Evolutionary conservation across 2,113 vertebrate genomes (phyloP).

Genomic region (Xenotilapia longispinis): DNA sequence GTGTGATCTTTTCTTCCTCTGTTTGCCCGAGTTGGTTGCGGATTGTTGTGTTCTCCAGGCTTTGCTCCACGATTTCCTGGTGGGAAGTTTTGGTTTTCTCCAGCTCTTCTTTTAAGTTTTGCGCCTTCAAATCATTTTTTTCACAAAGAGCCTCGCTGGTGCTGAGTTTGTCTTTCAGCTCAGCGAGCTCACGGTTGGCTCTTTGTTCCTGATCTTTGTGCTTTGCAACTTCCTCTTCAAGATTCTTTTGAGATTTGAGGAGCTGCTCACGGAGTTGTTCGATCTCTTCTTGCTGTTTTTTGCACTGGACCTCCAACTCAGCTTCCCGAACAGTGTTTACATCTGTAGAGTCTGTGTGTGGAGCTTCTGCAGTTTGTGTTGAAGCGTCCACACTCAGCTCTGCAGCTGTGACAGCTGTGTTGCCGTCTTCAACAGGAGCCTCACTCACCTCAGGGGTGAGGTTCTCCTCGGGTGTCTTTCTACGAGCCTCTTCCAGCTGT

Average conservation of each 20-base stretch:
- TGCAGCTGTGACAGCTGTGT: too few relatives aligned
- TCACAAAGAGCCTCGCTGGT: not conserved
- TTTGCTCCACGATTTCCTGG: not conserved
- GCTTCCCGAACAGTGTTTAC: fast-evolving
- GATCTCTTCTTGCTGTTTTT: not conserved
- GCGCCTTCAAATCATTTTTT: fast-evolving
- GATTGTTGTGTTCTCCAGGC: not conserved
- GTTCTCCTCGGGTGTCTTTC: too few relatives aligned
- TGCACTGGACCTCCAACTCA: not conserved
- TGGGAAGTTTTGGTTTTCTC: too few relatives aligned
- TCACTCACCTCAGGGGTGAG: too few relatives aligned
- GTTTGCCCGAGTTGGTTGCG: fast-evolving
- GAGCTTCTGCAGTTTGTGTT: too few relatives aligned
- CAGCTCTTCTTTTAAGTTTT: too few relatives aligned
- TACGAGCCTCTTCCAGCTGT: fast-evolving
- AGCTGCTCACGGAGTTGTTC: not conserved
- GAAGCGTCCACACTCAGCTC: too few relatives aligned
- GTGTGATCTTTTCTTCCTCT: not conserved
- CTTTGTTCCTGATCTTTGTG: not conserved
- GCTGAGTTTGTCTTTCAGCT: not conserved
- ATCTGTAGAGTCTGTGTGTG: not conserved
- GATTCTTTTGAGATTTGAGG: not conserved
- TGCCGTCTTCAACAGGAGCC: too few relatives aligned
- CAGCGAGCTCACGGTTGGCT: not conserved
- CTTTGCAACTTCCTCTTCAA: not conserved